Evolutionary conservation across 1,140 invertebrate genomes (phyloP), one percentile per base, ranked within the genome.

Genomic region (Drosophila watanabei): DNA sequence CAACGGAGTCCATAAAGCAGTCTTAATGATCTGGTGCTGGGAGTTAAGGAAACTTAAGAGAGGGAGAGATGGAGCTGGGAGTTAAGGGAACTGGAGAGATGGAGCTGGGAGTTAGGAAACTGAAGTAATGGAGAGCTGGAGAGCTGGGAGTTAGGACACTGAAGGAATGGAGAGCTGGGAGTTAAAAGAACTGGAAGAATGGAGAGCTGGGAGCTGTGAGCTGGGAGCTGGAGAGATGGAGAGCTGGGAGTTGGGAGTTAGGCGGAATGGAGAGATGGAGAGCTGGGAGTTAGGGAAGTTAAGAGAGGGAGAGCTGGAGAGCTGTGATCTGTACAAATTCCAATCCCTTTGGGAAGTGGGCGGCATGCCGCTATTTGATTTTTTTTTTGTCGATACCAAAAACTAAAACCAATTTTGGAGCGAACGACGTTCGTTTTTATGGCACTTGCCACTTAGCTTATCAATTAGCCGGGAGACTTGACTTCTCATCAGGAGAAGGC

Each of bases 401-500:
- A 48, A 48, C 24, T 49, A 24, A 49, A 56, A 16, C 18, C 18
- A 64, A 66, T 52, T 70, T 35, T 66, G 48, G 63, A 78, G 65
- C 16, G 41, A 48, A n/a, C 49, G 13, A 24, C 7, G 41, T 57
- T 61, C 16, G 59, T 6, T 79, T 78, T 79, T 79, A 79, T 83
- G 81, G 64, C 81, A 76, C 77, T 79, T 79, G 85, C 85, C 85
- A 88, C 85, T 89, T 90, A 79, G 86, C 79, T 88, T 89, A 88
- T 88, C 85, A 89, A 85, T 89, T 89, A 85, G 86, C 78, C 70
- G 76, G 28, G 8, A n/a, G 18, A 49, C 46, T 24, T 49, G 5
- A 49, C 24, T 49, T 56, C 54, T 37, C 20, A 56, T 56, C 56
- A 46, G 51, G 33, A n/a, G 24, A 35, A 41, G 48, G 35, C 35